Evolutionary conservation across 2,797 vertebrate species (phyloP).

Genomic region (Brachyalestes nurse): DNA sequence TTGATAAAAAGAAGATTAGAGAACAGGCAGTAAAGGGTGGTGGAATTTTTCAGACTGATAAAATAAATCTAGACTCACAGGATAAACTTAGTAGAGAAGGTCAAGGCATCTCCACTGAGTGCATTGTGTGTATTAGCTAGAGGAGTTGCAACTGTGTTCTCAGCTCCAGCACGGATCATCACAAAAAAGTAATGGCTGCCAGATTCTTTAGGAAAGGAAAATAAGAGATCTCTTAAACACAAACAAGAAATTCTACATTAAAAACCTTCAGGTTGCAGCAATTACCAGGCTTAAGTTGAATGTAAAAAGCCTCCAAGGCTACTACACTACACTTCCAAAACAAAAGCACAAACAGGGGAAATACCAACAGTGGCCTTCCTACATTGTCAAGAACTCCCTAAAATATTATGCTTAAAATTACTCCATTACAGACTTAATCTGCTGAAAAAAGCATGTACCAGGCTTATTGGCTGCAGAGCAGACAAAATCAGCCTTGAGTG

Average conservation of each 20-base stretch:
- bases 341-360: too few species aligned
- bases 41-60: background rate
- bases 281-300: background rate
- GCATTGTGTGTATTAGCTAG: slow-evolving; percentile 84
- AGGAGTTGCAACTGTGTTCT: slow-evolving; percentile 90
- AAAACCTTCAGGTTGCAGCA: background rate
- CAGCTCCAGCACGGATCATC: slow-evolving; percentile 87
- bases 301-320: background rate
- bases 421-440: too few species aligned
- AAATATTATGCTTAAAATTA: too few species aligned
- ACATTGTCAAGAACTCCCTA: too few species aligned
- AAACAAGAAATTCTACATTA: background rate
- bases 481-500: slow-evolving; percentile 95
- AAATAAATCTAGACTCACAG: slow-evolving; percentile 78
- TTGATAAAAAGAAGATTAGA: background rate
- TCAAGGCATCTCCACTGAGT: slow-evolving; percentile 91
- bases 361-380: too few species aligned
- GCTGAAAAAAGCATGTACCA: slow-evolving; percentile 71
- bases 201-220: slow-evolving; percentile 69
- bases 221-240: background rate
- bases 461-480: slow-evolving; percentile 87
- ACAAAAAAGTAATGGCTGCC: slow-evolving; percentile 91
- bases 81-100: slow-evolving; percentile 88
- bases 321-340: too few species aligned
- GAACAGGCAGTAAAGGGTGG: background rate